phyloP scores from a whole-genome alignment of 2,113 vertebrate genomes.

The Kryptolebias marmoratus region DNA sequence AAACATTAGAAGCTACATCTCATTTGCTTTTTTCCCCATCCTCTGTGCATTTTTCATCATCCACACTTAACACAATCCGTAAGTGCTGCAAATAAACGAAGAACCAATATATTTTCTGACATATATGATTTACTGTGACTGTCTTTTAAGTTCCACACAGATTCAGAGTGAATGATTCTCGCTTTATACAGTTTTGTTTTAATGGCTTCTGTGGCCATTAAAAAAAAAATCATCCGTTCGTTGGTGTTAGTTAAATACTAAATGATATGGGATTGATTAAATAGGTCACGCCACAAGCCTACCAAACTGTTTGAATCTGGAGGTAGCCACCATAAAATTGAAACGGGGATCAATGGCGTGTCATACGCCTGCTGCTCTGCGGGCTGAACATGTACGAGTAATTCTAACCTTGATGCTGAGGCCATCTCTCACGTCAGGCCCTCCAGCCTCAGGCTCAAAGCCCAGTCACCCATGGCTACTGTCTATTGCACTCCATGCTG shows the following conservation, averaged over 20 bases:
- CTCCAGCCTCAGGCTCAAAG: conserved; percentile 65
- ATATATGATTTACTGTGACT: conserved; percentile 19
- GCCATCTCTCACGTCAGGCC: conserved; percentile 66
- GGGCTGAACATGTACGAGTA: conserved; percentile 72
- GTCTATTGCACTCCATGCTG: conserved; percentile 42
- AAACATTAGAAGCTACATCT: conserved; percentile 54
- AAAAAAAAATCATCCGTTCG: conserved; percentile 30
- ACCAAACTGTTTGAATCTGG: conserved; percentile 72
- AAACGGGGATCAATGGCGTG: conserved; percentile 79
- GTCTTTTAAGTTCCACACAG: conserved; percentile 20
- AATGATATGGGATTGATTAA: conserved; percentile 75
- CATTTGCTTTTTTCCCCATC: conserved; percentile 27
- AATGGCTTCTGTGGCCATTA: conserved; percentile 43
- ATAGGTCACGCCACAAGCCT: conserved; percentile 54
- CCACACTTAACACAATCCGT: conserved; percentile 37
- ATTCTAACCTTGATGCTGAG: conserved; percentile 71
- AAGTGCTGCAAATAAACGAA: conserved; percentile 27
- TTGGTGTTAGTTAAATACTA: conserved; percentile 72
- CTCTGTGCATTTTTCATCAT: conserved; percentile 53
- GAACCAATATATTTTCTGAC: conserved; percentile 28
- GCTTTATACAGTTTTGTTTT: conserved; percentile 37
- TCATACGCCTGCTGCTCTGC: conserved; percentile 74
- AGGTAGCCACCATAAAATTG: conserved; percentile 83
- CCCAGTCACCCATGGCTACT: conserved; percentile 62
- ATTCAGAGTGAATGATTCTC: conserved; percentile 18